Evolutionary conservation across 2,888 invertebrate genomes (phyloP), one percentile per base, ranked within the genome.

Genomic region (Falcaria lacertinaria): DNA sequence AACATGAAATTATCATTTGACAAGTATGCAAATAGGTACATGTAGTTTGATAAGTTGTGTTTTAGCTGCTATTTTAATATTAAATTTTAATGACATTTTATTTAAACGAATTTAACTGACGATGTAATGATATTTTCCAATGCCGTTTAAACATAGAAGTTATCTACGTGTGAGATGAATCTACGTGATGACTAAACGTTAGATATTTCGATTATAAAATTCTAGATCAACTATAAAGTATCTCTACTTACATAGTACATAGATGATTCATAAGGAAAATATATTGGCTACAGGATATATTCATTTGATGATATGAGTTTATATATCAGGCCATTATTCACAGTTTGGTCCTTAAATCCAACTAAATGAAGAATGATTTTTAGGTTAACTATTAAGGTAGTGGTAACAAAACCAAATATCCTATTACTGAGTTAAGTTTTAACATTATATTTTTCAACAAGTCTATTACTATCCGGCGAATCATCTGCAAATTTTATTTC

Each of bases 401-500:
- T 44, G 44, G 48, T 48, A 44, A 48, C 42, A 45, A 41, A 39
- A 33, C 44, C 40, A 41, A 38, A 44, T 41, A 34, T 47, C 35
- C 35, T 13, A 17, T 35, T 37, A 47, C 11, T 41, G 25, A 37
- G 35, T 64, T 73, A 88, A 43, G 75, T 79, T 63, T 69, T 80
- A 50, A 84, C 69, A 61, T 86, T 78, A 61, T 79, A 84, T 60
- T 74, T 82, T 54, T 87, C 87, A 52, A 71, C 66, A 50, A 86
- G 52, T 50, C 74, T 76, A 69, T 89, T 89, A 57, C 86, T 87
- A 57, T 89, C 89, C 1, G 89, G 87, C 1, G 89, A 88, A 53
- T 87, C 89, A 44, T 87, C 89, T 11, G 80, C 86, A 51, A 85
- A 88, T 58, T 82, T 85, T 4, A 88, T 86, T 56, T 89, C 89